Evolutionary conservation across 2,888 invertebrate genomes (phyloP).

Genomic region (Phlogophora meticulosa): DNA sequence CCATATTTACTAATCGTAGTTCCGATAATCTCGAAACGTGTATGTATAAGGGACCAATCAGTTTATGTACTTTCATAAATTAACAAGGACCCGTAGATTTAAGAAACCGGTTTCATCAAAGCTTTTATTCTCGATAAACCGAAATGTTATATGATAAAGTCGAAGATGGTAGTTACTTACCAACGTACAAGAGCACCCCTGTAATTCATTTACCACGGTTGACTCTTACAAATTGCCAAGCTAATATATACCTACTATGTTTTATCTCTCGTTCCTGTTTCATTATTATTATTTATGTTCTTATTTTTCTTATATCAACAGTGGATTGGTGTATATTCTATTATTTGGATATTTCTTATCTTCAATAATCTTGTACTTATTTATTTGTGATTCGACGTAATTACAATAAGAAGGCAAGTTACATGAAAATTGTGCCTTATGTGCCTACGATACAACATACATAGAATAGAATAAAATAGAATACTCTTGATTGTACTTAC

Average conservation of each 20-base stretch:
- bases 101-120: background rate
- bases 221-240: slow-evolving; percentile 58
- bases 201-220: slow-evolving; percentile 58
- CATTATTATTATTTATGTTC: slow-evolving; percentile 49
- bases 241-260: slow-evolving; percentile 50
- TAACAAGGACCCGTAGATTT: background rate
- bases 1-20: too few relatives aligned
- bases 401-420: background rate
- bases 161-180: slow-evolving; percentile 25
- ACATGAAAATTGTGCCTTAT: background rate
- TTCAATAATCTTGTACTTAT: slow-evolving; percentile 28
- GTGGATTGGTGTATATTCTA: slow-evolving; percentile 35
- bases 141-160: slow-evolving; percentile 19
- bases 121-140: slow-evolving; percentile 9
- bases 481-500: too few relatives aligned
- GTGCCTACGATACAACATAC: background rate
- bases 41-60: too few relatives aligned
- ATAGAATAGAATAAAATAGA: too few relatives aligned
- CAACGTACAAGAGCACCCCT: slow-evolving; percentile 26
- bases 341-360: slow-evolving; percentile 38
- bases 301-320: slow-evolving; percentile 52
- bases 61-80: too few relatives aligned
- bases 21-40: too few relatives aligned
- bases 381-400: slow-evolving; percentile 17
- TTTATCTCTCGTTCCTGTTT: slow-evolving; percentile 45